phyloP scores from a whole-genome alignment of 2,113 vertebrate species.

The Coptodon bakossiorum region DNA sequence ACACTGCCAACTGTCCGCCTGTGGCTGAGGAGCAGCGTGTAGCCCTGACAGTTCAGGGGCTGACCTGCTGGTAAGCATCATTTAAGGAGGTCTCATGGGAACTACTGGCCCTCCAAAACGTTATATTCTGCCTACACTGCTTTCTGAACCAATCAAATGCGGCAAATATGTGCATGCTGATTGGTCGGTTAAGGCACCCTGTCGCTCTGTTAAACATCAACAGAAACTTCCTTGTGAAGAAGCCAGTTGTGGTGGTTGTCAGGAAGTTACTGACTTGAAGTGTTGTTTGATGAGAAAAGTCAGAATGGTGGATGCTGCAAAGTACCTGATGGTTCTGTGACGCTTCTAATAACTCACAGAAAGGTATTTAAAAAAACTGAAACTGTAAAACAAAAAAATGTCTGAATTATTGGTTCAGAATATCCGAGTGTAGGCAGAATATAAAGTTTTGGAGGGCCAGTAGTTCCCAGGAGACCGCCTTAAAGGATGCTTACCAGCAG shows the following conservation, averaged over 20 bases:
- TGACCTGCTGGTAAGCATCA: accelerated
- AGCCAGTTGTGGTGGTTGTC: neutral
- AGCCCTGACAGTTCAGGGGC: neutral
- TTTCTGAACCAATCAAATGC: neutral
- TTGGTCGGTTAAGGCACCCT: neutral
- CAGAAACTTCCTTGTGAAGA: neutral
- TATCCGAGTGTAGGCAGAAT: neutral
- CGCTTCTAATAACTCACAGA: neutral
- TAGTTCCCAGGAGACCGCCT: accelerated
- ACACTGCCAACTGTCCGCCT: neutral
- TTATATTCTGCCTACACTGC: neutral
- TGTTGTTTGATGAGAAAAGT: neutral
- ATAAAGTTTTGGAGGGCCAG: accelerated
- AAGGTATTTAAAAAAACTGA: neutral
- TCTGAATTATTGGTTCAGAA: neutral
- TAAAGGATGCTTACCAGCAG: neutral
- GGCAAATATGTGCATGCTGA: neutral
- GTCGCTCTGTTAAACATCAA: neutral
- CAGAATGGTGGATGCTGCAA: neutral
- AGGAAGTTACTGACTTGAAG: neutral
- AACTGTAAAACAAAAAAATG: neutral
- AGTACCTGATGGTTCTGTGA: neutral
- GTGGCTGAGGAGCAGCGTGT: neutral
- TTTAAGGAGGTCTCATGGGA: accelerated
- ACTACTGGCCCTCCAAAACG: accelerated